Conservation (phyloP, 2,888 invertebrate genomes). For the Heliconius cydno region DNA sequence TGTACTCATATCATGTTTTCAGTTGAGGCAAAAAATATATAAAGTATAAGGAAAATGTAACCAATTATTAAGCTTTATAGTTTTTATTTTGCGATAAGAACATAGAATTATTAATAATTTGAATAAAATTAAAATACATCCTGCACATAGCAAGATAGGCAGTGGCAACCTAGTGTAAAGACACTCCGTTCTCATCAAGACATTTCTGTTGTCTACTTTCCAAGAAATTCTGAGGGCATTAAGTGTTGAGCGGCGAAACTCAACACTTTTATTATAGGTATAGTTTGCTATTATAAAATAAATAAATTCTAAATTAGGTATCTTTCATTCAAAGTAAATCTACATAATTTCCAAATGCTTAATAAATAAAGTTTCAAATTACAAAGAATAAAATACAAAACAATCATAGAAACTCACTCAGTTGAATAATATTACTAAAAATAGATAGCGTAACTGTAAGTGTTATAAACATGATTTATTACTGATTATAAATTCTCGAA, state of each 20-base stretch:
- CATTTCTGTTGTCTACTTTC: no score
- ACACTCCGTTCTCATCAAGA: no score
- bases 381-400: background rate
- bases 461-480: background rate
- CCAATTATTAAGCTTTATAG: background rate
- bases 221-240: no score
- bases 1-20: background rate
- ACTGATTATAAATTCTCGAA: background rate
- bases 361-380: background rate
- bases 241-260: no score
- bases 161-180: no score
- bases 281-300: no score
- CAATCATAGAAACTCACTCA: background rate
- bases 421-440: constrained; percentile 7
- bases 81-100: background rate
- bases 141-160: no score
- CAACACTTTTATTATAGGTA: no score
- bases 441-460: background rate
- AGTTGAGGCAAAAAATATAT: constrained; percentile 1
- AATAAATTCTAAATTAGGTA: no score
- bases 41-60: background rate
- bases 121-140: no score
- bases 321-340: background rate
- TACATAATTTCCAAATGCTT: background rate
- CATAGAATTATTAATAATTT: background rate